Evolutionary conservation across 2,888 invertebrate species (phyloP), one percentile per base, ranked within the genome.

Genomic region (Drosophila neoperkinsi): DNA sequence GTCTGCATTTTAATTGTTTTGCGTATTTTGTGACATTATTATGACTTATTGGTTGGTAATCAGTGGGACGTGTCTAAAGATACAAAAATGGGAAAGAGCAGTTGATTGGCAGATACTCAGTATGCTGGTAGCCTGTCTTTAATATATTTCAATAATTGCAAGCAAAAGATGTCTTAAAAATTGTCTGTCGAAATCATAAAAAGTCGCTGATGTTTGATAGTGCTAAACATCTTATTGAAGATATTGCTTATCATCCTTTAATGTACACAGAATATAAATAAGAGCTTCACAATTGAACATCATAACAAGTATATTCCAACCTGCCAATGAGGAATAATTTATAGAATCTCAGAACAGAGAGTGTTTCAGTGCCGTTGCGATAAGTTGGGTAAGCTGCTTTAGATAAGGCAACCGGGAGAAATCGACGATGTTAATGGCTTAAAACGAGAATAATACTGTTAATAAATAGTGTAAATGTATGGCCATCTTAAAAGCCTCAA

Each of bases 381-480:
- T 84, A 84, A 84, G 77, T 60, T 49, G 34, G 52, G 34, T 53
- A 46, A 34, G 1, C 43, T 10, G 34, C 21, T 52, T 25, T 21
- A 62, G 75, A 72, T 77, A 72, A 77, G 66, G n/a, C n/a, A 66
- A 57, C n/a, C 28, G 28, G 21, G 34, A 49, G 53, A 71, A 61
- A 66, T 71, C 25, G 43, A 33, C 18, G 0, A 13, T 16, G 46
- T 25, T 46, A 46, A 46, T 46, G 46, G 46, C 1, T 16, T 31
- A 6, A 59, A 33, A 38, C 30, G 13, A 56, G n/a, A 43, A 25
- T 21, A 30, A 10, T 57, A 30, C 11, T 57, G 77, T 56, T 84
- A 82, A 81, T 82, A 66, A 57, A 36, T 49, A 64, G 56, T 31
- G 53, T 46, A 66, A 74, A 79, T 55, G 31, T 6, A 31, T 28